Base-by-base conservation (phyloP, 2,888 invertebrate genomes). In the Eupithecia dodoneata region DNA sequence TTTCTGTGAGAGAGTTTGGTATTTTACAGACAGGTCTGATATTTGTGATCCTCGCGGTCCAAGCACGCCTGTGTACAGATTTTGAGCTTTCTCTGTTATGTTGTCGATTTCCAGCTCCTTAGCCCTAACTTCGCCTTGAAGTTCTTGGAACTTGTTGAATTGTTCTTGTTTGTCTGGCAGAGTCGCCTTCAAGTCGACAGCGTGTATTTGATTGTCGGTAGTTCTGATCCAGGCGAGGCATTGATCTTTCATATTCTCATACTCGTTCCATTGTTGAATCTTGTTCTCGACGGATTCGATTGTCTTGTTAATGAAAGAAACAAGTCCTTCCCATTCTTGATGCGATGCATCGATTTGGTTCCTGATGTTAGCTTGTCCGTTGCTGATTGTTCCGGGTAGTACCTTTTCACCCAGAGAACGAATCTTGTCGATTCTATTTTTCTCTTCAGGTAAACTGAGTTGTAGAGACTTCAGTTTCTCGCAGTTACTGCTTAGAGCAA, bases 91-190 rank as follows among this genome's bases (percentile, higher is more conserved):
- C 90, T 99, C 99, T 42, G 98, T 98, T 0, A 99, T 97, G 74
- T 97, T 97, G 85, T 99, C 99, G 76, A 99, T 98, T 94, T 99
- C 99, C 13, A 98, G 92, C 91, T 98, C 98, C 87, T 98, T 98
- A 4, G 98, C 98, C 69, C 98, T 96, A 1, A 98, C 97, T 93
- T 98, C 98, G 71, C 98, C 98, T 93, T 98, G 98, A 47, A 98
- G 90, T 45, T 95, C 94, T 90, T 98, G 96, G 80, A 99, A 95
- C 73, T 96, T 96, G 82, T 98, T 98, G 71, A 98, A 95, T 85
- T 99, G 98, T 47, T 96, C 96, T 88, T 97, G 97, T 92, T 99
- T 99, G 86, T 98, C 98, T 4, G 96, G 93, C 66, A 98, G 95
- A 10, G 97, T 97, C 0, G 98, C 96, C 88, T 98, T 98, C 52